Conservation (phyloP, 2,888 invertebrate species). For the Hartigia nigra region DNA sequence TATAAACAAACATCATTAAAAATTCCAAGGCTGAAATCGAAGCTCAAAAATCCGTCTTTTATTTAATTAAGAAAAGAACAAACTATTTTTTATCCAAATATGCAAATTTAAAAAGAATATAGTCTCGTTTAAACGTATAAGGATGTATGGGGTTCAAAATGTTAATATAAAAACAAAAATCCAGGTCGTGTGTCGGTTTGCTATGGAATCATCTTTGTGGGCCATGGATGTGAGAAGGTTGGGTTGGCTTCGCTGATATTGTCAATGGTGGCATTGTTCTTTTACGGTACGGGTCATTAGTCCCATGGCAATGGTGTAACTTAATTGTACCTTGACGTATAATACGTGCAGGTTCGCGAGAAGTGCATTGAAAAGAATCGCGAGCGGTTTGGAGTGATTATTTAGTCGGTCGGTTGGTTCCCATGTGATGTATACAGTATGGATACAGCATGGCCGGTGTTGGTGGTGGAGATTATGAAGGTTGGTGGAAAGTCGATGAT, state of each 20-base stretch:
- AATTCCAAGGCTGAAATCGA: not conserved
- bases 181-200: not conserved
- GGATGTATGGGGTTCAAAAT: not conserved
- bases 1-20: not conserved
- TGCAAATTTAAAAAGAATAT: too few relatives aligned
- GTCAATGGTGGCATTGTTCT: not conserved
- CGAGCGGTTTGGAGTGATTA: not conserved
- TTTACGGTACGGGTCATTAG: not conserved
- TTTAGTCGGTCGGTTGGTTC: not conserved
- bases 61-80: not conserved
- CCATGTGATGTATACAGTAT: not conserved
- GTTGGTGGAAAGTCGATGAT: not conserved
- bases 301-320: not conserved
- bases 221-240: not conserved
- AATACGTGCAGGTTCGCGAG: not conserved
- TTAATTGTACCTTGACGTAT: not conserved
- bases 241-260: not conserved
- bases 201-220: too few relatives aligned
- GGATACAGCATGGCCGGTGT: not conserved
- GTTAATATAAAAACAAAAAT: not conserved
- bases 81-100: not conserved
- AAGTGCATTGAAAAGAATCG: not conserved
- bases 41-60: not conserved
- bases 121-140: not conserved
- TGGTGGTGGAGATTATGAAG: not conserved